phyloP scores from a whole-genome alignment of 1,140 invertebrate genomes.

The Conopomorpha cramerella region DNA sequence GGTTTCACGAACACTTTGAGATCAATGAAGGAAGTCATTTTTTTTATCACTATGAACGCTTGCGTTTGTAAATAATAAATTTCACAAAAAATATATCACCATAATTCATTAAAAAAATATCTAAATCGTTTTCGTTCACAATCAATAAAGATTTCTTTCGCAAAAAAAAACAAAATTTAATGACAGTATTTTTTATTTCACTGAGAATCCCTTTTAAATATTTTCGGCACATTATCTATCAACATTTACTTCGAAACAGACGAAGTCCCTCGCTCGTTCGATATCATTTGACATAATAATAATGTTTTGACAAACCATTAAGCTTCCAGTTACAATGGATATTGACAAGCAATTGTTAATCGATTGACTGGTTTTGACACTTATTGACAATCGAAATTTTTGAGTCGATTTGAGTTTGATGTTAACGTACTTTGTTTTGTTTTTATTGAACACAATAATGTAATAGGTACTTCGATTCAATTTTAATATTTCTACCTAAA shows the following conservation, averaged over 20 bases:
- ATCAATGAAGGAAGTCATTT: too few species aligned
- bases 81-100: too few species aligned
- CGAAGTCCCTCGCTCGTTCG: too few species aligned
- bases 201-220: conserved; percentile 24
- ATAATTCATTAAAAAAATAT: too few species aligned
- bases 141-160: too few species aligned
- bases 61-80: too few species aligned
- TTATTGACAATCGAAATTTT: conserved; percentile 35
- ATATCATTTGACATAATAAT: conserved; percentile 13
- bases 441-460: conserved; percentile 27
- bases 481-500: too few species aligned
- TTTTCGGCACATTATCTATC: conserved; percentile 40
- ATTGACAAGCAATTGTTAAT: conserved; percentile 26
- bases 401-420: conserved; percentile 41
- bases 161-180: conserved; percentile 1
- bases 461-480: too few species aligned
- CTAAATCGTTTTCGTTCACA: too few species aligned
- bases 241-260: too few species aligned
- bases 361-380: conserved; percentile 30
- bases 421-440: conserved; percentile 18
- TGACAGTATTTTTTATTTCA: conserved; percentile 1
- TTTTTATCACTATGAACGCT: too few species aligned
- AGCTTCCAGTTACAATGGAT: conserved; percentile 14
- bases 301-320: conserved; percentile 57
- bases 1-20: too few species aligned